Conservation (phyloP, 2,888 invertebrate genomes). For the Plebejus argus region DNA sequence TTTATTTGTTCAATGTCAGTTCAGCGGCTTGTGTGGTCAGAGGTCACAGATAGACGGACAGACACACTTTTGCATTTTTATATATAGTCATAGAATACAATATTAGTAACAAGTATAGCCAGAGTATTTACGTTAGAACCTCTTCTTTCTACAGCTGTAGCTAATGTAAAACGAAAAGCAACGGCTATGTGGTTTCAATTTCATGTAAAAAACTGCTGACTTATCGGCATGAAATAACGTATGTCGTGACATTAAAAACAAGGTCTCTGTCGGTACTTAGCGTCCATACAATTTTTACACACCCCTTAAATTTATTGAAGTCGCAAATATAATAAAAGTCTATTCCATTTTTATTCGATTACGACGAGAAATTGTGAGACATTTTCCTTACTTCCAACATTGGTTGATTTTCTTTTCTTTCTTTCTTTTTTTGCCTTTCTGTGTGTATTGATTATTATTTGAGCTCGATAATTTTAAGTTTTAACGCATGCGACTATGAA, state of each 20-base stretch:
- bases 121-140: too few relatives aligned
- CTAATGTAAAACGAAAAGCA: too few relatives aligned
- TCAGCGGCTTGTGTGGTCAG: too few relatives aligned
- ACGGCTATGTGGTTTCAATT: not conserved
- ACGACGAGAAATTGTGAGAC: not conserved
- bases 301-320: slow-evolving; percentile 22
- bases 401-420: not conserved
- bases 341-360: slow-evolving; percentile 14
- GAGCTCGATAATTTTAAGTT: not conserved
- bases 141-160: too few relatives aligned
- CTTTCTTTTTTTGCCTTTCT: not conserved
- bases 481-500: not conserved
- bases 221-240: not conserved
- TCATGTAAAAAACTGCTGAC: not conserved
- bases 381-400: slow-evolving; percentile 11
- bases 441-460: not conserved
- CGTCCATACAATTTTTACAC: slow-evolving; percentile 14
- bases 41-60: too few relatives aligned
- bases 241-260: not conserved
- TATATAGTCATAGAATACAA: too few relatives aligned
- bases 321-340: slow-evolving; percentile 17
- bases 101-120: too few relatives aligned
- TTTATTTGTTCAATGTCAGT: too few relatives aligned
- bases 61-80: too few relatives aligned
- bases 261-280: not conserved